Evolutionary conservation across 2,113 vertebrate species (phyloP).

Genomic region (Albula goreensis): DNA sequence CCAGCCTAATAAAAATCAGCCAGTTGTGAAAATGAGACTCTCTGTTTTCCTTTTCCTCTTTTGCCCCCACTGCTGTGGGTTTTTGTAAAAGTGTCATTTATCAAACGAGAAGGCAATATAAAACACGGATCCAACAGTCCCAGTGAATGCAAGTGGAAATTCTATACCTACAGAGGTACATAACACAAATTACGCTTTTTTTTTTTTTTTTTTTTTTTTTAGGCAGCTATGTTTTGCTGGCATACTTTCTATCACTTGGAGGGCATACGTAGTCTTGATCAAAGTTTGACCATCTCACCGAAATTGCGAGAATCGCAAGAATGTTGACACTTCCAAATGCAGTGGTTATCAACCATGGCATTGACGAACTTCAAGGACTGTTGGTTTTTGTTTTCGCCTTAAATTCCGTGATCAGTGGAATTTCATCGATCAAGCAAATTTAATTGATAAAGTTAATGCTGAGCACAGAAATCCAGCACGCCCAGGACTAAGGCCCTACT

Average conservation of each 20-base stretch:
- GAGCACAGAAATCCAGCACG: no score
- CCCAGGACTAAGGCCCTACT: no score
- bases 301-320: neutral
- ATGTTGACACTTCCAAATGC: no score
- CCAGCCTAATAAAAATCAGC: conserved; percentile 12
- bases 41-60: conserved; percentile 1
- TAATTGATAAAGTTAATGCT: no score
- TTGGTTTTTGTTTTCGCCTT: no score
- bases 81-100: conserved; percentile 12
- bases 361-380: no score
- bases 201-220: neutral
- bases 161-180: neutral
- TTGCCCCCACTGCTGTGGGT: neutral
- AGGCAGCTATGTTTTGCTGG: neutral
- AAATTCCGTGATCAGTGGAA: no score
- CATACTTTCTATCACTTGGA: neutral
- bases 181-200: neutral
- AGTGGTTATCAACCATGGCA: no score
- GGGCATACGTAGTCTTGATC: neutral
- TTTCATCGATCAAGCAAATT: no score
- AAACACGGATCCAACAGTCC: neutral
- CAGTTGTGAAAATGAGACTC: conserved; percentile 3
- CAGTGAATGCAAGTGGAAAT: neutral
- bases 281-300: neutral
- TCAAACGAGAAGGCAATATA: conserved; percentile 15